phyloP scores from a whole-genome alignment of 2,888 invertebrate genomes.

The Maniola hyperantus region DNA sequence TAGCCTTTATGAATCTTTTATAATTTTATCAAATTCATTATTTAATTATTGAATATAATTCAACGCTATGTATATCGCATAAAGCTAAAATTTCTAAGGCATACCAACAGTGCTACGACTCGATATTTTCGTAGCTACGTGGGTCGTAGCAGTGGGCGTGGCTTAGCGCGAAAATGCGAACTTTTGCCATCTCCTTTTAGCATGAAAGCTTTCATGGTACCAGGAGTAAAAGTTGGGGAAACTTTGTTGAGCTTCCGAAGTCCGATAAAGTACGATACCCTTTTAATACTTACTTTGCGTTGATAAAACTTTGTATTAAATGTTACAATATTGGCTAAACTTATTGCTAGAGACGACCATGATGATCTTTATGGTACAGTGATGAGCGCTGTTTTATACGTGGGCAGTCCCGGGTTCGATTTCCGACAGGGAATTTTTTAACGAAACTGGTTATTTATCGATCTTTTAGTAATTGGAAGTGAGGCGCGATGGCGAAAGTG shows the following conservation, averaged over 20 bases:
- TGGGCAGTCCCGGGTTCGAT: no score
- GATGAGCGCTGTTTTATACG: no score
- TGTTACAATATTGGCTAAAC: neutral
- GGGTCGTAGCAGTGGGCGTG: conserved; percentile 59
- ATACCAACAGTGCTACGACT: conserved; percentile 47
- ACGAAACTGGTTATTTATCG: no score
- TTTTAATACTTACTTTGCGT: neutral
- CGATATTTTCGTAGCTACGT: conserved; percentile 54
- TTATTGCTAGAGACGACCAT: neutral
- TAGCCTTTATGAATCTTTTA: neutral
- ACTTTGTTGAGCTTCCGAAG: conserved; percentile 12
- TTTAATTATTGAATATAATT: conserved; percentile 25
- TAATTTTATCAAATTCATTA: neutral
- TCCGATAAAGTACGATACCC: conserved; percentile 8
- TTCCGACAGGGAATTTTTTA: no score
- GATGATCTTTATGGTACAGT: no score
- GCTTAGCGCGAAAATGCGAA: conserved; percentile 36
- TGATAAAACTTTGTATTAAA: neutral
- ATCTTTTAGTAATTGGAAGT: no score
- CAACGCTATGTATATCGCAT: neutral
- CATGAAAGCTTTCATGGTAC: conserved; percentile 35
- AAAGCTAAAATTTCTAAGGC: conserved; percentile 39
- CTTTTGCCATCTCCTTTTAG: conserved; percentile 15
- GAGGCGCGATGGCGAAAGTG: no score
- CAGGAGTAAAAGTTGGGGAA: conserved; percentile 39